Base-by-base conservation (phyloP, 2,797 vertebrate genomes). In the Xenops minutus region DNA sequence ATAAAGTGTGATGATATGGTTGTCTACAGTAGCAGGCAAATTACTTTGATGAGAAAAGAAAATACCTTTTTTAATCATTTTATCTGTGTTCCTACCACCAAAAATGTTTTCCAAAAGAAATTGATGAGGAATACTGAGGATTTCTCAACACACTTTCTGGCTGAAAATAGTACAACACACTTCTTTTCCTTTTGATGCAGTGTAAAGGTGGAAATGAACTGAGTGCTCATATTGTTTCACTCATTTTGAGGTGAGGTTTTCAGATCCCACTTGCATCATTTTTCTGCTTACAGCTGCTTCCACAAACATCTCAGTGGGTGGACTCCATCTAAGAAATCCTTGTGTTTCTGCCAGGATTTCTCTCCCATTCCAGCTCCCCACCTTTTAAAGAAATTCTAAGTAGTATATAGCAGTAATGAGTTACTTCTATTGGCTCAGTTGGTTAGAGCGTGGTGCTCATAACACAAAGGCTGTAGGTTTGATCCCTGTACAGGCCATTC, bases 261-360 rank as follows among this genome's bases (percentile, higher is more conserved):
- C 79, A 89, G 66, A 92, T 94, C 79, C 58, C 64, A 49, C 41
- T 91, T 82, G 49, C 79, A 74, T 78, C 1, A 48, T 83, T 95
- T 90, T 90, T 91, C 84, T 85, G 49, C 81, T 49, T 92, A 49
- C 78, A 91, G 75, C 55, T 92, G 56, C 74, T 93, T 94, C 39
- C 71, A 88, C 59, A 88, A 72, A 69, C 32, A 62, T 75, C 41
- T 76, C 11, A 29, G 56, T 89, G 59, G 72, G 77, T 92, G 83
- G 67, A 95, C 71, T 80, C 39, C 52, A 49, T 76, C 59, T 85
- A 76, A 96, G 72, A 91, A 94, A 59, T 61, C n/a, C 64, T 74
- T 83, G 68, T 59, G 17, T 34, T 91, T 89, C 56, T 90, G 84
- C 84, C 91, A 91, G 39, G 27, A 54, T 87, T 26, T 71, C 13